Conservation (phyloP, 1,140 invertebrate genomes). For the Pseudomyrmex pallidus region DNA sequence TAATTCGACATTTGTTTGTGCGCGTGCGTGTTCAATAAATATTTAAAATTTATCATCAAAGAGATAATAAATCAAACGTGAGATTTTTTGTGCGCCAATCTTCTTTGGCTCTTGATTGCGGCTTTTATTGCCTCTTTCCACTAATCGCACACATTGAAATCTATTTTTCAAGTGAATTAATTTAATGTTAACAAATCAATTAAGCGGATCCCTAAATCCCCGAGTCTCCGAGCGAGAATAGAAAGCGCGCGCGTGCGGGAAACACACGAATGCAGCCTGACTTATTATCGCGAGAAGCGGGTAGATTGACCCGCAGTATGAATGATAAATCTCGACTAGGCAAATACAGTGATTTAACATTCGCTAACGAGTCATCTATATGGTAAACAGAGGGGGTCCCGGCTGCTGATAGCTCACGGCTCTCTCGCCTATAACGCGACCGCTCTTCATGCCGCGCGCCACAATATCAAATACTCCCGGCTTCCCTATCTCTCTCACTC, state of each 20-base stretch:
- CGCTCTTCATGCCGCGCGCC: slow-evolving; percentile 62
- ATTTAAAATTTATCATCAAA: too few relatives aligned
- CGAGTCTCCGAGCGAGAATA: too few relatives aligned
- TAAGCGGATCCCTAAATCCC: too few relatives aligned
- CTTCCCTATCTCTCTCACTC: too few relatives aligned
- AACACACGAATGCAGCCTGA: slow-evolving; percentile 54
- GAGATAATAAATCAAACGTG: too few relatives aligned
- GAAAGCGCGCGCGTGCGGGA: neutral
- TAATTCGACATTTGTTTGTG: neutral
- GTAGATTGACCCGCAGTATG: slow-evolving; percentile 75
- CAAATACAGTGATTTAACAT: slow-evolving; percentile 78
- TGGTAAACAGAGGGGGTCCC: slow-evolving; percentile 77
- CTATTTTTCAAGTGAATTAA: neutral
- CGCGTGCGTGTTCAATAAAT: too few relatives aligned
- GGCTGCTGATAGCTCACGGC: slow-evolving; percentile 64
- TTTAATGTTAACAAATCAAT: too few relatives aligned
- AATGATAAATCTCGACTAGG: slow-evolving; percentile 80
- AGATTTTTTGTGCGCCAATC: too few relatives aligned
- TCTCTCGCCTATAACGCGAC: slow-evolving; percentile 68
- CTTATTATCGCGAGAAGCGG: slow-evolving; percentile 75
- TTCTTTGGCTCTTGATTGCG: neutral
- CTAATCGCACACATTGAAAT: too few relatives aligned
- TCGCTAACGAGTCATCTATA: slow-evolving; percentile 81
- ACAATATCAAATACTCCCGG: slow-evolving; percentile 74
- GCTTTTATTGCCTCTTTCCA: neutral